A percentile compares a stretch with the other conserved stretches of the same genome.
Evolutionary conservation across 1,140 invertebrate genomes (phyloP).

Genomic region (Euwallacea similis): DNA sequence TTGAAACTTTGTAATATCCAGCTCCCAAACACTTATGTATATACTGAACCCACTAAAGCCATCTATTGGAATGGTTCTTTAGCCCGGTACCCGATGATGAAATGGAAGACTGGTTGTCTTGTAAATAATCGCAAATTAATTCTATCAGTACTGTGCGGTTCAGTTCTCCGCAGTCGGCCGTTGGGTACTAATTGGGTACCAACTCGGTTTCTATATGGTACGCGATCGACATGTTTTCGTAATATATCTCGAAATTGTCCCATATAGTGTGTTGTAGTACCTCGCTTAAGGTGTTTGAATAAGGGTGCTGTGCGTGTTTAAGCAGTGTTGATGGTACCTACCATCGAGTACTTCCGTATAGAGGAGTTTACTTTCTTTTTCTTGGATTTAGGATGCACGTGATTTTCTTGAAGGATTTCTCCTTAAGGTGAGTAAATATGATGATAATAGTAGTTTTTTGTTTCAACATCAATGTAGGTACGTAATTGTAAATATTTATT

Average conservation of each 20-base stretch:
- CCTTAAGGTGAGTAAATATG: no score
- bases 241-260: constrained; percentile 1
- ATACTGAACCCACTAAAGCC: constrained; percentile 3
- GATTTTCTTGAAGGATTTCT: no score
- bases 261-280: not conserved
- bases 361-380: no score
- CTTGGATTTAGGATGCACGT: no score
- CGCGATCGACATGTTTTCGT: constrained; percentile 7
- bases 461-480: no score
- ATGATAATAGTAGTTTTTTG: no score
- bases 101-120: constrained; percentile 1
- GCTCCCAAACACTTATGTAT: no score
- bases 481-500: no score
- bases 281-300: not conserved
- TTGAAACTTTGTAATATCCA: no score
- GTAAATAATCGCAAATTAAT: constrained; percentile 3
- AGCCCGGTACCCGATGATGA: not conserved
- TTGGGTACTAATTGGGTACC: not conserved
- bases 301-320: no score
- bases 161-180: constrained; percentile 1
- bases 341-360: no score
- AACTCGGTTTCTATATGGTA: not conserved
- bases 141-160: constrained; percentile 9
- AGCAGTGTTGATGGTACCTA: no score
- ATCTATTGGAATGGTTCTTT: constrained; percentile 6